phyloP scores from a whole-genome alignment of 64 coral and sea anemone species.

The Actinia tenebrosa region DNA sequence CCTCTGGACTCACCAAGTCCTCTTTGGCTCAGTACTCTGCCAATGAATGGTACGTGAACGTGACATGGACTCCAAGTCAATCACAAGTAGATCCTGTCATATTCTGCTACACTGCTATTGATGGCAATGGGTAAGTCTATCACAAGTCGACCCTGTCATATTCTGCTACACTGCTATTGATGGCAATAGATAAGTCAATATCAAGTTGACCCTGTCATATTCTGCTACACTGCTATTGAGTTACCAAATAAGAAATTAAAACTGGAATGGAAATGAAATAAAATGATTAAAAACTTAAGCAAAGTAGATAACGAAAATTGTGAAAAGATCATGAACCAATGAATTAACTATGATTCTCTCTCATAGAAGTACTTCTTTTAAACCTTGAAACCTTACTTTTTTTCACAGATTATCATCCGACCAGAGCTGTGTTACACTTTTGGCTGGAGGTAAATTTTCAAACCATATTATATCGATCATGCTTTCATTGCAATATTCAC shows the following conservation, averaged over 20 bases:
- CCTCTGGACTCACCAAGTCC: conserved; percentile 42
- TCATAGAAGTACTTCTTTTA: background rate
- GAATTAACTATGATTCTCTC: background rate
- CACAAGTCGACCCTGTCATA: conserved; percentile 29
- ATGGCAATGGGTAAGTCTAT: conserved; percentile 38
- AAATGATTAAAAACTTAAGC: background rate
- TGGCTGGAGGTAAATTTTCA: no score
- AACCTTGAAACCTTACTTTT: background rate
- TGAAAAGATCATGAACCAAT: background rate
- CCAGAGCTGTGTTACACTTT: background rate
- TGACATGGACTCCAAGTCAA: conserved; percentile 45
- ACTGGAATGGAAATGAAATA: no score
- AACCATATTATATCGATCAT: no score
- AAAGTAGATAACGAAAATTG: background rate
- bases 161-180: conserved; percentile 58
- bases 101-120: conserved; percentile 53
- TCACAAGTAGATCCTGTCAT: conserved; percentile 35
- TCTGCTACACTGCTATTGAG: conserved; percentile 56
- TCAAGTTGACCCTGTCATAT: conserved; percentile 30
- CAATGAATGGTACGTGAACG: conserved; percentile 53
- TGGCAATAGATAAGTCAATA: conserved; percentile 24
- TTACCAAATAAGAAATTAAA: background rate
- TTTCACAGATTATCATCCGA: background rate
- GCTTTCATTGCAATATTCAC: background rate
- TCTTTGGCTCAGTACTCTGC: conserved; percentile 31